Base-by-base conservation (phyloP, 2,888 invertebrate genomes). In the Philhelius pedissequus region DNA sequence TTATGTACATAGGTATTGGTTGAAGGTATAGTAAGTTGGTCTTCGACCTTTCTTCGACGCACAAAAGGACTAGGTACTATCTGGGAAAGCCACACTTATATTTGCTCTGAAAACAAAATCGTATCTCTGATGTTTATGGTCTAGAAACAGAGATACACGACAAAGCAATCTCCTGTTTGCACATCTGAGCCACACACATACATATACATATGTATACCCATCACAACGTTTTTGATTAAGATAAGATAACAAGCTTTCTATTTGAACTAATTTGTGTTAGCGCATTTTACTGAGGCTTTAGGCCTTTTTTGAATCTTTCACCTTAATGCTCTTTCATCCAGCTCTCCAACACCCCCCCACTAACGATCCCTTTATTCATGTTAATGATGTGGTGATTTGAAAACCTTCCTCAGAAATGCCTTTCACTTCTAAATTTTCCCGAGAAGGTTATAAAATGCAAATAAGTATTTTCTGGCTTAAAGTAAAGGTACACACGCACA, bases 181-280 rank as follows among this genome's bases (percentile, higher is more conserved):
- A 15, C 66, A 66, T 35, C 20, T 8, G 20, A 45, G 20, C 35
- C 52, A 45, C 43, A 70, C 35, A 58, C 70, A 25, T 3, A 25
- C 15, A 5, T 40, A n/a, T 25, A 25, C 5, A 5, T 25, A 76
- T 76, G 70, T 35, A 25, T n/a, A n/a, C n/a, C n/a, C n/a, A n/a
- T n/a, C n/a, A n/a, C n/a, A n/a, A n/a, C n/a, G n/a, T n/a, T n/a
- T n/a, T n/a, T 4, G 66, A 20, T 71, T 18, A 4, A 76, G 81
- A 81, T 76, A 81, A 81, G 81, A 81, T 81, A 66, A 50, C 30
- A 62, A 40, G 40, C 40, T 40, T 50, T 64, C 38, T 60, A 70
- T 73, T 69, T 30, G 18, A 48, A 27, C 45, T 62, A 77, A 76
- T 69, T 69, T 60, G 18, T 60, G 50, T 50, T 76, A 43, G 35